Evolutionary conservation across 2,113 vertebrate genomes (phyloP).

Genomic region (Antechinus flavipes): DNA sequence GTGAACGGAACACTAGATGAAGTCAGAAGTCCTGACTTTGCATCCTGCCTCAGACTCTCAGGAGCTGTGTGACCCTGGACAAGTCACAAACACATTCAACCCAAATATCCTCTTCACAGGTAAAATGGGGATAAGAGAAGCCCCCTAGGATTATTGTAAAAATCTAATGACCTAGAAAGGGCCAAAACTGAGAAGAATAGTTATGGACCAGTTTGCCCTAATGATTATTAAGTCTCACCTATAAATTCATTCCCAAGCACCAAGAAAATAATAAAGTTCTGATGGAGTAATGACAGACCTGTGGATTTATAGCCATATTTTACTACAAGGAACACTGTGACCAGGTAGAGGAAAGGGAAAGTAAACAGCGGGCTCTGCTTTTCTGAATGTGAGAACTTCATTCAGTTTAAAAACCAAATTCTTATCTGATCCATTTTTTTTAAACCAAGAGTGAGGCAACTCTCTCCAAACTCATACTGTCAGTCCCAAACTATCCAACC

Average conservation of each 20-base stretch:
- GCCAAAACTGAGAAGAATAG: too few species aligned
- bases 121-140: not conserved
- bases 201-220: too few species aligned
- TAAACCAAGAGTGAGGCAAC: slow-evolving; percentile 56
- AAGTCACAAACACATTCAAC: not conserved
- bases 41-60: not conserved
- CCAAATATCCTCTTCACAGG: not conserved
- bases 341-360: slow-evolving; percentile 37
- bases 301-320: not conserved
- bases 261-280: not conserved
- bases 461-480: slow-evolving; percentile 35
- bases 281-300: not conserved
- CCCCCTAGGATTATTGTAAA: not conserved
- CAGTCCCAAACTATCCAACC: slow-evolving; percentile 64
- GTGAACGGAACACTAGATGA: not conserved
- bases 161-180: too few species aligned
- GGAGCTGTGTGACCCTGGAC: not conserved
- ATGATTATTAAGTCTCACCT: not conserved
- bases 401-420: slow-evolving; percentile 47
- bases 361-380: slow-evolving; percentile 31
- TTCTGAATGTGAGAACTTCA: slow-evolving; percentile 27
- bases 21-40: not conserved
- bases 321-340: not conserved
- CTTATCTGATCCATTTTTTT: slow-evolving; percentile 60
- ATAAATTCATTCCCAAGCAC: not conserved